A percentile compares a stretch with the other conserved stretches of the same genome.
These are phyloP conservation scores for Oxyruncus cristatus DNA, from an alignment of 2,113 vertebrate genomes.

Conservation along the genomic window DNA sequence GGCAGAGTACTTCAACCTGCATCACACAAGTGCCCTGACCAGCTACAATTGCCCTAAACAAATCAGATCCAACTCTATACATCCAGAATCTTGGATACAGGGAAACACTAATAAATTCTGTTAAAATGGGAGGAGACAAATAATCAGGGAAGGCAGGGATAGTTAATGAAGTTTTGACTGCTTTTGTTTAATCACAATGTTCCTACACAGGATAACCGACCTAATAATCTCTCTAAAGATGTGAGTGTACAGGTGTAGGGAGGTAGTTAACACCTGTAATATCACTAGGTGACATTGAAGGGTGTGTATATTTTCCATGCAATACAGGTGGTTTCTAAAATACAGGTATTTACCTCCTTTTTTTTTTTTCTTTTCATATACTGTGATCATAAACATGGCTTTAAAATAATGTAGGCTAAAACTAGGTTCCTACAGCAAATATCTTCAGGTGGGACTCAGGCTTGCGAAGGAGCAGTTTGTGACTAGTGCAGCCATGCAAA, in stretches of 20 bases:
- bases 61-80: background rate
- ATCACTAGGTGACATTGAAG: background rate
- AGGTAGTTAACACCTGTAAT: background rate
- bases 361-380: background rate
- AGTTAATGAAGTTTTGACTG: background rate
- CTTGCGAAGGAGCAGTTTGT: background rate
- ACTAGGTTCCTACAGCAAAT: background rate
- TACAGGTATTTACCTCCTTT: background rate
- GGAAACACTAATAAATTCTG: background rate
- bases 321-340: background rate
- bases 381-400: background rate
- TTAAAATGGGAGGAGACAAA: background rate
- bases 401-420: background rate
- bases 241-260: accelerated
- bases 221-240: background rate
- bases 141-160: background rate
- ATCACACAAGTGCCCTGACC: background rate
- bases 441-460: background rate
- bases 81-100: background rate
- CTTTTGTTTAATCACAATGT: background rate
- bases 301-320: background rate
- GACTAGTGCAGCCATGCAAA: background rate
- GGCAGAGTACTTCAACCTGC: background rate
- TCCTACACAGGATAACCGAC: background rate
- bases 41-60: background rate